Conservation (phyloP, 2,888 invertebrate species). For the Trisateles emortualis region DNA sequence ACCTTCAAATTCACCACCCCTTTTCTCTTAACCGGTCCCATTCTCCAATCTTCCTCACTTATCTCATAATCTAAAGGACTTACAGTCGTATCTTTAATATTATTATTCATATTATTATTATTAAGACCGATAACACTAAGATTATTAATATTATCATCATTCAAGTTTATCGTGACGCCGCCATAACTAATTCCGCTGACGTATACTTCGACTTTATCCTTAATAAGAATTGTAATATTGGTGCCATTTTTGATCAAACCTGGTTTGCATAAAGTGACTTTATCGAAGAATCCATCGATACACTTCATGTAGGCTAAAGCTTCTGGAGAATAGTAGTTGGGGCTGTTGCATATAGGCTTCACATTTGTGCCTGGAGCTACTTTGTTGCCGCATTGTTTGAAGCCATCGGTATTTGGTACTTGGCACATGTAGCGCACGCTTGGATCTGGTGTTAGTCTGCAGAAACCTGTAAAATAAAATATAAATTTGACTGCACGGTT, state of each 20-base stretch:
- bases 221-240: background rate
- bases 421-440: conserved; percentile 4
- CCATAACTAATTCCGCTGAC: background rate
- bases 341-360: conserved; percentile 21
- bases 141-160: background rate
- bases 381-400: background rate
- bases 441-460: conserved; percentile 1
- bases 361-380: conserved; percentile 24
- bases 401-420: background rate
- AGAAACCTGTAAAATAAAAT: conserved; percentile 3
- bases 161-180: background rate
- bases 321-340: conserved; percentile 19
- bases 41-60: conserved; percentile 13
- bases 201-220: background rate
- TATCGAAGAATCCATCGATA: conserved; percentile 36
- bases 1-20: too few species aligned
- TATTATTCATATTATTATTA: background rate
- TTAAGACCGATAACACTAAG: background rate
- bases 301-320: conserved; percentile 23
- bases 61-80: conserved; percentile 16
- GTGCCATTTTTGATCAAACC: conserved; percentile 15
- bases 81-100: conserved; percentile 4
- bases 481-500: background rate
- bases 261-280: conserved; percentile 25
- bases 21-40: background rate